Base-by-base conservation (phyloP, 2,888 invertebrate species). In the Meteorus colon region DNA sequence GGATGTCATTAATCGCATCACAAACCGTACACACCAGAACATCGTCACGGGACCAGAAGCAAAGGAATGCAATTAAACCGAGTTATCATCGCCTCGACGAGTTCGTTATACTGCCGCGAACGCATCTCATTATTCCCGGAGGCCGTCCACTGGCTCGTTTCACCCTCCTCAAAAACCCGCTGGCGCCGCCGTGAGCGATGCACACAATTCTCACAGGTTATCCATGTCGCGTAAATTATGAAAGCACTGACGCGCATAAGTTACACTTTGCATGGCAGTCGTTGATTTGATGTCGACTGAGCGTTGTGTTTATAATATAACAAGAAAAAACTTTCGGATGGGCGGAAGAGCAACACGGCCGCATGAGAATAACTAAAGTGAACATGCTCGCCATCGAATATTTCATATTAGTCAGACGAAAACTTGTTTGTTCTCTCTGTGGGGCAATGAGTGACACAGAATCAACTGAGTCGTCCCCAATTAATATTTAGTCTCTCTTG, bases 1-100 rank as follows among this genome's bases (percentile, higher is more conserved):
- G 81, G 78, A 83, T 82, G 81, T 83, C 82, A 84, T 85, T 83
- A 85, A 84, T 80, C 76, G 79, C 82, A 82, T 82, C 67, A 75
- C 75, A 67, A 74, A 65, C 73, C 62, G 77, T 76, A 75, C 67
- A 72, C 77, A 65, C 31, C 71, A 63, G 77, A 63, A 69, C 69
- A 71, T 62, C 75, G 73, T 48, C 74, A 77, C 74, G 51, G 59
- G 65, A 60, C 62, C 31, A 76, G 78, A 81, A 79, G 79, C 74
- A 78, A 78, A 78, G 81, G 80, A 81, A 82, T 81, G 80, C 84
- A 84, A 85, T 85, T 84, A 85, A 83, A 81, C 71, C 78, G 76
- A 79, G 80, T 77, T 79, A 80, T 80, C 81, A 77, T 81, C 80
- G 80, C 75, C 79, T 79, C 78, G 79, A 75, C 76, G 79, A 77